Evolutionary conservation across 2,797 vertebrate species (phyloP).

Genomic region (Sardinella longiceps): DNA sequence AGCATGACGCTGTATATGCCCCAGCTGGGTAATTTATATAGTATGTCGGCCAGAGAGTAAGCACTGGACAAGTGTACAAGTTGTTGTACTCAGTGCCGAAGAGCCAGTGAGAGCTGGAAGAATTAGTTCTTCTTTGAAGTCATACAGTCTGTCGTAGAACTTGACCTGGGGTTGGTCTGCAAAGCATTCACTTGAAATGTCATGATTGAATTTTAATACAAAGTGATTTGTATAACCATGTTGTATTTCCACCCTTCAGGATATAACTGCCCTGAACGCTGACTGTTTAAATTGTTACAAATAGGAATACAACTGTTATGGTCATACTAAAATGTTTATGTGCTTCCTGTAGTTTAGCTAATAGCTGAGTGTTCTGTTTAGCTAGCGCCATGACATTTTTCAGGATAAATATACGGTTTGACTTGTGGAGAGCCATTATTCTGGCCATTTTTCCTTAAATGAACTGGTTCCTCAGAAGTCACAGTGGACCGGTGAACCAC

Average conservation of each 20-base stretch:
- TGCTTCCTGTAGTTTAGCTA: slow-evolving; percentile 30
- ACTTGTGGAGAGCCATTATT: slow-evolving; percentile 36
- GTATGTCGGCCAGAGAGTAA: not conserved
- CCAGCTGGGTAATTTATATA: not conserved
- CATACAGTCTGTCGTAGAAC: not conserved
- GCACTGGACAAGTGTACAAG: too few species aligned
- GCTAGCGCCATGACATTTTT: slow-evolving; percentile 25
- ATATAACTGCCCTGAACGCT: not conserved
- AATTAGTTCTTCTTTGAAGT: too few species aligned
- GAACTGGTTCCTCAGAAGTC: slow-evolving; percentile 39
- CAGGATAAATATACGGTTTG: slow-evolving; percentile 44
- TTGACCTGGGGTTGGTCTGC: slow-evolving; percentile 1
- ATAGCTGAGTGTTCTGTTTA: slow-evolving; percentile 10
- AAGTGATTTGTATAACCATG: slow-evolving; percentile 17
- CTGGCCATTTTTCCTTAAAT: slow-evolving; percentile 35
- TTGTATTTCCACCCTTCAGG: not conserved
- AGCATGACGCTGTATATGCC: not conserved
- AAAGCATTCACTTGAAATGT: not conserved
- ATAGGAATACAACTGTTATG: slow-evolving; percentile 47
- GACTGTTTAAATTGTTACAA: slow-evolving; percentile 26
- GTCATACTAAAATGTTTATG: slow-evolving; percentile 42
- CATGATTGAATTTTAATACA: slow-evolving; percentile 4
- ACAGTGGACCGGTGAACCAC: slow-evolving; percentile 41
- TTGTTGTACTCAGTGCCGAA: not conserved
- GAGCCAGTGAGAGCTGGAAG: not conserved